Evolutionary conservation across 2,888 invertebrate genomes (phyloP).

Genomic region (Drosophila prostipennis): DNA sequence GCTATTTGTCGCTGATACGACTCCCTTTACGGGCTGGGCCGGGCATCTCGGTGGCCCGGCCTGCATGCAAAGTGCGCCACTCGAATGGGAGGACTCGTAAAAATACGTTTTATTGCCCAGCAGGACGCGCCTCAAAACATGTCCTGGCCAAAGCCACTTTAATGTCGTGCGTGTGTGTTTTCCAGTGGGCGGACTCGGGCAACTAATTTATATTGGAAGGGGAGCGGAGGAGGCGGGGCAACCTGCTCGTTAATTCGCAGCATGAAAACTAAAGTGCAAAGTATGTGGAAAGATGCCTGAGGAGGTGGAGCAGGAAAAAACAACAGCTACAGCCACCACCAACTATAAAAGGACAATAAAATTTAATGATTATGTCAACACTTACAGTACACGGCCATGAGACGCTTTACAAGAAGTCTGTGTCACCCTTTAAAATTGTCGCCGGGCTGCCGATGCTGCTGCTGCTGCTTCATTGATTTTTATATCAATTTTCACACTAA

Average conservation of each 20-base stretch:
- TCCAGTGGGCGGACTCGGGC: slow-evolving; percentile 31
- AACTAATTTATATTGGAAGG: slow-evolving; percentile 47
- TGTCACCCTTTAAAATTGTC: slow-evolving; percentile 72
- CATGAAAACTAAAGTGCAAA: slow-evolving; percentile 77
- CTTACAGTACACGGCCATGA: slow-evolving; percentile 64
- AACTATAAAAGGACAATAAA: slow-evolving; percentile 63
- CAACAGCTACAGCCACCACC: slow-evolving; percentile 24
- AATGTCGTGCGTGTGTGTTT: slow-evolving; percentile 44
- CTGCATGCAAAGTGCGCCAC: slow-evolving; percentile 73
- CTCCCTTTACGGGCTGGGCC: slow-evolving; percentile 67
- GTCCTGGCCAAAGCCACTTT: slow-evolving; percentile 44
- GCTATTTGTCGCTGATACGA: slow-evolving; percentile 72
- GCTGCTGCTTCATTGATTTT: slow-evolving; percentile 72
- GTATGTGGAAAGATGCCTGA: slow-evolving; percentile 48
- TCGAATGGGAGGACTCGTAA: slow-evolving; percentile 69
- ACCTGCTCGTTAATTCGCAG: slow-evolving; percentile 74
- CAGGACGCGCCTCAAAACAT: slow-evolving; percentile 69
- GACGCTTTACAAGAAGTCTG: slow-evolving; percentile 62
- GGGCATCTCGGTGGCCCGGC: slow-evolving; percentile 38
- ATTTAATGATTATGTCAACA: slow-evolving; percentile 80
- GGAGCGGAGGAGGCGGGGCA: slow-evolving; percentile 40
- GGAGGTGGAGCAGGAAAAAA: not conserved
- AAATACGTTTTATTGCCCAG: slow-evolving; percentile 78
- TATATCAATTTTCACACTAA: slow-evolving; percentile 80
- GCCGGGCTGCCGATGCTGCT: slow-evolving; percentile 20